Evolutionary conservation across 2,113 vertebrate species (phyloP), one percentile per base, ranked within the genome.

Genomic region (Calidris pugnax): DNA sequence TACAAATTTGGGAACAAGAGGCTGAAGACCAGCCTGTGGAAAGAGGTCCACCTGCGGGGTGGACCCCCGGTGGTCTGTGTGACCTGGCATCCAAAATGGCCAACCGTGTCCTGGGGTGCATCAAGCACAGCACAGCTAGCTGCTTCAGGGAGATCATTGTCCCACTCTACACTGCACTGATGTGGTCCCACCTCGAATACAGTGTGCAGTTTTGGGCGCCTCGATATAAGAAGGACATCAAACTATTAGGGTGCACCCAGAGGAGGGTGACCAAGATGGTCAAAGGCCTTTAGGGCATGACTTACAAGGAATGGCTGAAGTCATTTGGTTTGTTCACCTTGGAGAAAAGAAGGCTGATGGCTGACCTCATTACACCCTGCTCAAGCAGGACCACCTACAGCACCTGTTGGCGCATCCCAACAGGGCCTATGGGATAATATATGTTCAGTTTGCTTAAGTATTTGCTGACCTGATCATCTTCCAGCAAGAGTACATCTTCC

Each of bases 11-110:
- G 19, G 18, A 26, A 55, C 4, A 12, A 53, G 6, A 66, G 10
- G 37, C 30, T 66, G 32, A 15, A 80, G 8, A 53, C 0, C 7
- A 80, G 32, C 4, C 14, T 5, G 1, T 3, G 2, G 8, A 35
- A 66, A n/a, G 59, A 41, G 7, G 33, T 64, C 12, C 26, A 21
- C 22, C 45, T 21, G 19, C 19, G 19, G 45, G 9, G 45, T 47
- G 45, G 45, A 47, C 19, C 20, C 45, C 45, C 20, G 10, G 20
- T 7, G 17, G 9, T 12, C 12, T 51, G 12, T 19, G 27, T 62
- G 45, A 7, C 14, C 21, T 77, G 20, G 28, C 4, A 63, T 35
- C 22, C 21, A 63, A 78, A 63, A 50, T 22, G 9, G 12, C 16
- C 57, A 76, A 39, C 16, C 3, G 0, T 24, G n/a, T 22, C 20